Percentiles rank a stretch among this genome's conserved stretches.
Evolutionary conservation across 2,113 vertebrate species (phyloP).

Genomic region (Cebidichthys violaceus): DNA sequence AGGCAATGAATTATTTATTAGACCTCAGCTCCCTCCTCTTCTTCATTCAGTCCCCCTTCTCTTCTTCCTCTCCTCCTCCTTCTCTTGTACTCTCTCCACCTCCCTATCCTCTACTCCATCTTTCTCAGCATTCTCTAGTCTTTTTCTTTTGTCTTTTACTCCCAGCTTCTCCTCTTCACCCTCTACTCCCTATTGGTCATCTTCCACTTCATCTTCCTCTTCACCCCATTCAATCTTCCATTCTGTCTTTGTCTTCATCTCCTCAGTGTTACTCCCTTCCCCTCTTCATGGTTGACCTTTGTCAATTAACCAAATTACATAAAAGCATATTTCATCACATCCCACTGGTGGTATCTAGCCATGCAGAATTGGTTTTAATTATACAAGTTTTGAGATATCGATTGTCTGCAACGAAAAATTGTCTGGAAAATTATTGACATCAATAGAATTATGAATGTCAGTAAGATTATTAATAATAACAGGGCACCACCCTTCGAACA

Average conservation of each 20-base stretch:
- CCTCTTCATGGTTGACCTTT: neutral
- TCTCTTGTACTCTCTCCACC: conserved; percentile 7
- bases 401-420: too few relatives aligned
- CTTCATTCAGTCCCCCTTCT: conserved; percentile 81
- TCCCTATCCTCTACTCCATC: conserved; percentile 72
- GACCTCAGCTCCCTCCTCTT: conserved; percentile 34
- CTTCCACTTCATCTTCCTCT: conserved; percentile 7
- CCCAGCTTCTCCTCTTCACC: conserved; percentile 71
- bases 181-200: conserved; percentile 56
- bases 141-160: conserved; percentile 71
- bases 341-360: too few relatives aligned
- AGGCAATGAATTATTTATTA: conserved; percentile 74
- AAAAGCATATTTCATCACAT: neutral
- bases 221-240: conserved; percentile 63
- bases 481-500: too few relatives aligned
- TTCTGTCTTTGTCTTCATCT: conserved; percentile 7
- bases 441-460: too few relatives aligned
- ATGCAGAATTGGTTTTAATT: neutral
- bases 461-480: too few relatives aligned
- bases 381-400: neutral
- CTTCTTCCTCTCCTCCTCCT: conserved; percentile 35
- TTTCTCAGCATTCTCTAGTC: neutral
- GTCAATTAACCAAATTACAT: neutral
- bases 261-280: neutral
- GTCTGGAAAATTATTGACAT: too few relatives aligned